Percentiles rank a stretch among this genome's conserved stretches.
Conservation (phyloP, 1,140 invertebrate genomes). For the Pogonognathellus flavescens region DNA sequence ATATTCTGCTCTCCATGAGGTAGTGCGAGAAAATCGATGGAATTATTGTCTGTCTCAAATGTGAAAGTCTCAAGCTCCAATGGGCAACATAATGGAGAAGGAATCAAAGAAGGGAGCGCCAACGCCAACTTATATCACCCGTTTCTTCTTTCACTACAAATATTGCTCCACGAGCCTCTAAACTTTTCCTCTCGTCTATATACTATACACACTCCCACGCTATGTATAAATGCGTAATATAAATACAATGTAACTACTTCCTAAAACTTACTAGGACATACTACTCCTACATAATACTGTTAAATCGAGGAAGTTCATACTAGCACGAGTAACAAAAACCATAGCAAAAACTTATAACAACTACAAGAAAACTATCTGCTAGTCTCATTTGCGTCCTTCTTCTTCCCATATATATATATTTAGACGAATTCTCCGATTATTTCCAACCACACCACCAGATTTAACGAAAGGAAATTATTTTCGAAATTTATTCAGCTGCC, state of each 20-base stretch:
- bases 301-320: too few species aligned
- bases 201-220: neutral
- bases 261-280: too few species aligned
- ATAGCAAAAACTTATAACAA: neutral
- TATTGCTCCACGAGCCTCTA: neutral
- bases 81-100: neutral
- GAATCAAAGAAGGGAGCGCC: neutral
- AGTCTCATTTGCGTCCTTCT: neutral
- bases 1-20: slow-evolving; percentile 17
- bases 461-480: slow-evolving; percentile 34
- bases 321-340: neutral
- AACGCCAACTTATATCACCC: neutral
- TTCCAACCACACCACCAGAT: too few species aligned
- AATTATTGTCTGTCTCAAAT: neutral
- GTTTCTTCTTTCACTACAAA: neutral
- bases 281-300: too few species aligned
- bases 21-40: slow-evolving; percentile 4
- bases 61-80: neutral
- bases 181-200: neutral
- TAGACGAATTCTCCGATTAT: too few species aligned
- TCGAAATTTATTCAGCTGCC: slow-evolving; percentile 12
- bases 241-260: too few species aligned
- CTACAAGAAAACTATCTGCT: neutral
- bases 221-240: too few species aligned
- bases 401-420: neutral